Percentiles rank a stretch among this genome's conserved stretches.
phyloP scores from a whole-genome alignment of 2,888 invertebrate genomes.

The Cacoxenus indagator region DNA sequence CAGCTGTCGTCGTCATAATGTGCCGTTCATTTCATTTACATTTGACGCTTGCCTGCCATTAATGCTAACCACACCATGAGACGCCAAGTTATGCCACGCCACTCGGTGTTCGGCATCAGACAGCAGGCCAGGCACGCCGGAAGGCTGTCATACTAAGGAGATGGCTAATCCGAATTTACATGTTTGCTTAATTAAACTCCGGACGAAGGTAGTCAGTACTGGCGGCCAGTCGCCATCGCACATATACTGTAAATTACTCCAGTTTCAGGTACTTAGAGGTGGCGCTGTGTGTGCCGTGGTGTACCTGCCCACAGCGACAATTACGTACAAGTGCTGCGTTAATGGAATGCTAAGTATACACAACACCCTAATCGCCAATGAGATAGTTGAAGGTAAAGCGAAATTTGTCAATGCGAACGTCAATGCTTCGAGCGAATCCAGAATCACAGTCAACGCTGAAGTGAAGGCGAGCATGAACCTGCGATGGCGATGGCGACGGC shows the following conservation, averaged over 20 bases:
- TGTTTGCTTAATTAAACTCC: slow-evolving; percentile 12
- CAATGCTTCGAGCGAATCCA: not conserved
- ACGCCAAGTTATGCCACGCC: not conserved
- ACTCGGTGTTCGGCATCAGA: not conserved
- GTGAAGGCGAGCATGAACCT: no score
- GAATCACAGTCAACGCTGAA: not conserved
- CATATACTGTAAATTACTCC: no score
- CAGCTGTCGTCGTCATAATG: not conserved
- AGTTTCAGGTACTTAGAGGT: not conserved
- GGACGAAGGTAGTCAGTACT: not conserved
- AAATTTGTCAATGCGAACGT: not conserved
- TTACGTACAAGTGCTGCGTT: slow-evolving; percentile 18
- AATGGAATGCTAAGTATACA: slow-evolving; percentile 15
- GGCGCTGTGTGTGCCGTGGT: not conserved
- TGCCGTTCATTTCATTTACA: not conserved
- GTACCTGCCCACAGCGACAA: not conserved
- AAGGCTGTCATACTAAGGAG: not conserved
- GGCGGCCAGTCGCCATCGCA: no score
- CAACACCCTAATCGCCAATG: slow-evolving; percentile 15
- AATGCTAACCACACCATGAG: not conserved
- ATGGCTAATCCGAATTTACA: slow-evolving; percentile 15
- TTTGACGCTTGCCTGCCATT: not conserved
- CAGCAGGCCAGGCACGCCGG: not conserved
- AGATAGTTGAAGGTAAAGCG: not conserved
- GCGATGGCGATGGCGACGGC: not conserved